These are phyloP conservation scores for Phocoena phocoena DNA, from an alignment of 2,113 vertebrate genomes.

Conservation along the genomic window DNA sequence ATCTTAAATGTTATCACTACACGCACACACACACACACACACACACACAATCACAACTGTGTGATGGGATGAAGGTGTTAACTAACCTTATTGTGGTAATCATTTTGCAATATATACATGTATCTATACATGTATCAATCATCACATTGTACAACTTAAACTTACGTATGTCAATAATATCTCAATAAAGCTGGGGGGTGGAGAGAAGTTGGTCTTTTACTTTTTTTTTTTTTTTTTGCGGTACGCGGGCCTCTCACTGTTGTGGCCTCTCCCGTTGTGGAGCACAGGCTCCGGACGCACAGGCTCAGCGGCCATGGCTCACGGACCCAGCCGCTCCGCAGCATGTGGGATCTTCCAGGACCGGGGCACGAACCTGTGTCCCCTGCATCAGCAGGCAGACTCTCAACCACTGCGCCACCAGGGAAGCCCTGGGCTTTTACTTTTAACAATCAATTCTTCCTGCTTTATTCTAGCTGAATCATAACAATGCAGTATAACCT, in stretches of 20 bases:
- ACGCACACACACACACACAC: background rate
- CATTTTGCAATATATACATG: background rate
- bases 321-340: too few species aligned
- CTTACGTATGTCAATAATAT: background rate
- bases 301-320: too few species aligned
- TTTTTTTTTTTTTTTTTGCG: background rate
- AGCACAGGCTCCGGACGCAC: too few species aligned
- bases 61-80: background rate
- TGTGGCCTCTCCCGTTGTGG: too few species aligned
- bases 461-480: constrained; percentile 26
- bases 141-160: background rate
- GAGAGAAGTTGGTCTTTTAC: background rate
- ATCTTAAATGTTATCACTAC: background rate
- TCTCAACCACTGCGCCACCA: too few species aligned
- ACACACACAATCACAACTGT: background rate
- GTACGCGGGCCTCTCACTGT: too few species aligned
- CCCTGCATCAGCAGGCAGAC: too few species aligned
- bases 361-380: too few species aligned
- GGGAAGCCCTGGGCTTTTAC: background rate
- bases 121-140: background rate
- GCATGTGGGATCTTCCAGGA: too few species aligned
- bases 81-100: background rate
- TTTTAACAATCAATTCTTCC: constrained; percentile 25
- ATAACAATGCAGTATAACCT: background rate
- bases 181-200: background rate